Conservation (phyloP, 2,888 invertebrate species). For the Zele albiditarsus region DNA sequence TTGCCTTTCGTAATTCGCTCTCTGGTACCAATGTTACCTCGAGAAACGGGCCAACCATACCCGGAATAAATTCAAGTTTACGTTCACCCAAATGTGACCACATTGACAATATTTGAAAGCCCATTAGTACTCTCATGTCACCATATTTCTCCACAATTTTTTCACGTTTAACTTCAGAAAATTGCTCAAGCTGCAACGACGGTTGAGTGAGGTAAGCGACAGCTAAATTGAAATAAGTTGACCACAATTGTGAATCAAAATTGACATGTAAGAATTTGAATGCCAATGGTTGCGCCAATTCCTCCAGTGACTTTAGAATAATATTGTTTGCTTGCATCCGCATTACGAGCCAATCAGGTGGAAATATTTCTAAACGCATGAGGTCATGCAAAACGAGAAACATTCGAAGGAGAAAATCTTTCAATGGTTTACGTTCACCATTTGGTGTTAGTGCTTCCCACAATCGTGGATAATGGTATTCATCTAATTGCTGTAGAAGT, state of each 20-base stretch:
- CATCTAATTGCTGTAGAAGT: conserved; percentile 88
- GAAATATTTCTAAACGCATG: conserved; percentile 86
- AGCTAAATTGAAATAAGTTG: conserved; percentile 85
- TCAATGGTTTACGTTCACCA: conserved; percentile 84
- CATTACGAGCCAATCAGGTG: conserved; percentile 92
- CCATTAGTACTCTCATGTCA: conserved; percentile 94
- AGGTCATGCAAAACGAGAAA: conserved; percentile 87
- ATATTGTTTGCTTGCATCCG: conserved; percentile 91
- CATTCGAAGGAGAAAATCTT: conserved; percentile 89
- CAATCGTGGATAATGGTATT: conserved; percentile 89
- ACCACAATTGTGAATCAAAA: conserved; percentile 79
- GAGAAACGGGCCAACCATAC: conserved; percentile 94
- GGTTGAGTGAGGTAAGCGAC: conserved; percentile 88
- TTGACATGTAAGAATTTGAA: conserved; percentile 84
- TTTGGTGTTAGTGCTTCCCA: conserved; percentile 85
- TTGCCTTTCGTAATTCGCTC: conserved; percentile 88
- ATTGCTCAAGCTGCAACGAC: conserved; percentile 85
- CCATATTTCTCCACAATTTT: conserved; percentile 87
- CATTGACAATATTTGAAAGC: conserved; percentile 91
- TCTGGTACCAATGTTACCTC: conserved; percentile 95
- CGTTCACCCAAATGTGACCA: conserved; percentile 92
- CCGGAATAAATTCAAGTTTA: conserved; percentile 91
- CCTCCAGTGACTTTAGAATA: conserved; percentile 87
- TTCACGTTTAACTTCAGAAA: conserved; percentile 85
- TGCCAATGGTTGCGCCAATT: conserved; percentile 90